A percentile compares a stretch with the other conserved stretches of the same genome.
Evolutionary conservation across 2,888 invertebrate genomes (phyloP).

Genomic region (Helicoverpa assulta): DNA sequence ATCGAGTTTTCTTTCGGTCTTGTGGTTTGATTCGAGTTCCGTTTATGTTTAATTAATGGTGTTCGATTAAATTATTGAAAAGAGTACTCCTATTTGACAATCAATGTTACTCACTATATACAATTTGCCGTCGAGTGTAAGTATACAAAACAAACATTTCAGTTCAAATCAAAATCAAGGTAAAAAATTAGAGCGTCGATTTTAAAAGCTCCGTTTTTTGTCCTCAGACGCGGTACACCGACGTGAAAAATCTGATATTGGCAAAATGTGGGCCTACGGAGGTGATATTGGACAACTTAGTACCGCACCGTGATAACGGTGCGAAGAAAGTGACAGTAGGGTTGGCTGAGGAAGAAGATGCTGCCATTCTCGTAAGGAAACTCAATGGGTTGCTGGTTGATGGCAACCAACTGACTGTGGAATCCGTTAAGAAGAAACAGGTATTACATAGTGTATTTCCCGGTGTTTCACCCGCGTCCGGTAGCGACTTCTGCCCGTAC

Average conservation of each 20-base stretch:
- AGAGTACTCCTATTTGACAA: neutral
- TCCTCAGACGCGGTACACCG: slow-evolving; percentile 63
- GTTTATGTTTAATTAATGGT: neutral
- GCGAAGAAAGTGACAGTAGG: slow-evolving; percentile 72
- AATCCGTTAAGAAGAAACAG: slow-evolving; percentile 65
- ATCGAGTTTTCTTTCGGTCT: too few relatives aligned
- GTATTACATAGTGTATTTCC: slow-evolving; percentile 33
- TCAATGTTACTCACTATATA: neutral
- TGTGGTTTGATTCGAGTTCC: neutral
- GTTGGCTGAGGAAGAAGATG: slow-evolving; percentile 69
- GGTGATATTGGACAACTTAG: slow-evolving; percentile 70
- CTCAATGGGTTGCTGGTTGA: slow-evolving; percentile 66
- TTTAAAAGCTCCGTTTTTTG: neutral
- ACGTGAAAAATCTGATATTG: slow-evolving; percentile 68
- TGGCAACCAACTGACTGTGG: slow-evolving; percentile 67
- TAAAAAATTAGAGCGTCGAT: neutral
- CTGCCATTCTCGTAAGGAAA: slow-evolving; percentile 64
- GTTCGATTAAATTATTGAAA: neutral
- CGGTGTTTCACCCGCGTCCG: too few relatives aligned
- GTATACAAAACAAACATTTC: neutral
- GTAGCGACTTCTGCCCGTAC: too few relatives aligned
- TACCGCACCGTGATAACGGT: slow-evolving; percentile 40
- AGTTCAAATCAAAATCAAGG: neutral
- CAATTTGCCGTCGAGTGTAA: neutral
- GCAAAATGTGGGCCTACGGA: slow-evolving; percentile 68